Conservation (phyloP, 2,113 vertebrate genomes). For the Dasyornis broadbenti region DNA sequence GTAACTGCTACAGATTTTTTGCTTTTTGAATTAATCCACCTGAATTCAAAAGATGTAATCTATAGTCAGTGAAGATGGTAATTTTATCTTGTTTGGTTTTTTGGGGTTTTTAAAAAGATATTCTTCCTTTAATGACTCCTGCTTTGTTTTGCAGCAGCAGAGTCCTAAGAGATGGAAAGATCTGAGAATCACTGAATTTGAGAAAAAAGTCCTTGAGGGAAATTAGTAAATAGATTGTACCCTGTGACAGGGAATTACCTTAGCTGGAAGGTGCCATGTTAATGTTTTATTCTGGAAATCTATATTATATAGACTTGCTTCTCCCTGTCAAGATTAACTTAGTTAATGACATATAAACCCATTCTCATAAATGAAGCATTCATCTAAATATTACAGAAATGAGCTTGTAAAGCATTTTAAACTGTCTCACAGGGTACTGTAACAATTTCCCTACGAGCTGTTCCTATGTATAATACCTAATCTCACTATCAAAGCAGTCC, state of each 20-base stretch:
- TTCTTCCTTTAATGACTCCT: not conserved
- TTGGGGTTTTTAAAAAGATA: not conserved
- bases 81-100: not conserved
- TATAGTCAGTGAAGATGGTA: not conserved
- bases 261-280: not conserved
- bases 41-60: not conserved
- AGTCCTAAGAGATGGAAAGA: not conserved
- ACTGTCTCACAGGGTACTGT: not conserved
- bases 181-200: not conserved
- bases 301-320: slow-evolving; percentile 31
- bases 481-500: not conserved
- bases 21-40: not conserved
- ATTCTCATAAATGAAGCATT: not conserved
- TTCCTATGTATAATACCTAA: not conserved
- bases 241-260: not conserved
- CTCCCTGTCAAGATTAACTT: not conserved
- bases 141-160: not conserved
- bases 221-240: slow-evolving; percentile 1
- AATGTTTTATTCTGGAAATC: slow-evolving; percentile 39
- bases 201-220: not conserved
- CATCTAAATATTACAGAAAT: not conserved
- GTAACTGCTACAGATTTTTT: not conserved
- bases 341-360: slow-evolving; percentile 7
- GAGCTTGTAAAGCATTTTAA: slow-evolving; percentile 30
- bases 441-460: not conserved